Evolutionary conservation across 2,113 vertebrate genomes (phyloP), one percentile per base, ranked within the genome.

Genomic region (Corythornis madagascariensis): DNA sequence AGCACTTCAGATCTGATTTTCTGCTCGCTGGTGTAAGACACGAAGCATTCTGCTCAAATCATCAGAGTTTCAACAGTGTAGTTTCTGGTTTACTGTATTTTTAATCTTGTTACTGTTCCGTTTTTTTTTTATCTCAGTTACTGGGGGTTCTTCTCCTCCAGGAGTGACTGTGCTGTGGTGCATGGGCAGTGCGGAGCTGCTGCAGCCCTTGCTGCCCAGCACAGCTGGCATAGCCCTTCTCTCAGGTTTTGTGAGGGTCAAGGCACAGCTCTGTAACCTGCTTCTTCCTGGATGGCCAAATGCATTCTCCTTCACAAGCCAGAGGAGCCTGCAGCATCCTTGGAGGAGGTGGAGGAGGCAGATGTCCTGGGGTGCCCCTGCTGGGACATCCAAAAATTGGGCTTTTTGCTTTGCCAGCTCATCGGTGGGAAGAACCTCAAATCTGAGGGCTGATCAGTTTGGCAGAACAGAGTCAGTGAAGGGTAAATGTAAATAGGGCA

Each of bases 1-100:
- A 88, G 65, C 82, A 83, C 76, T 94, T 90, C 6, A 74, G 60
- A 60, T 83, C 71, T 71, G 91, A 85, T 92, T 87, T 85, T 86
- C 78, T 86, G 53, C 79, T 92, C 0, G 5, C 43, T 88, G 61
- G 72, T 95, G 65, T 93, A 86, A 96, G 91, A 87, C 82, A 67
- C 3, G 7, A 88, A 65, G 86, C 93, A 95, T 93, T 86, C 84
- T 73, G 74, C 64, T 83, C 53, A 66, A 59, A 83, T 81, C 57
- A 74, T 80, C 45, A 60, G 40, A 76, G 52, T 64, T 90, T 74
- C 67, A 80, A 25, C 50, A 21, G 10, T 74, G 56, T 83, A 21
- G 22, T 88, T 77, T 85, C 55, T 26, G 14, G 25, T 69, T 53
- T 55, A 50, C 25, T 88, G 92, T 79, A 48, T 76, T 93, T 83